phyloP scores from a whole-genome alignment of 1,140 invertebrate genomes.

The Panagrolaimus sp. region DNA sequence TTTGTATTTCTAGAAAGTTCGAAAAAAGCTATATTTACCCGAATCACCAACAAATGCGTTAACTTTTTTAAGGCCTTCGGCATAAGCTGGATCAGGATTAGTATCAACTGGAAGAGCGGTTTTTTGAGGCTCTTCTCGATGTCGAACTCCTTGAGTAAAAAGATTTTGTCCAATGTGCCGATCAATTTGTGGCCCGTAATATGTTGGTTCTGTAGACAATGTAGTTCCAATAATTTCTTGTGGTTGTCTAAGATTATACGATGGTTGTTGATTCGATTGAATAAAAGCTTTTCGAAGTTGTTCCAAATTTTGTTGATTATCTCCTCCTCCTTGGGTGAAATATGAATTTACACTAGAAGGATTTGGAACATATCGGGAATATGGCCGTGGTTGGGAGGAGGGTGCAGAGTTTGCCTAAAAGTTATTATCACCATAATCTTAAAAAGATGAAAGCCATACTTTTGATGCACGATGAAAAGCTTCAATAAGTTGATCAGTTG shows the following conservation, averaged over 20 bases:
- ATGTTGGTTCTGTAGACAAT: background rate
- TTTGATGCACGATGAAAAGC: too few relatives aligned
- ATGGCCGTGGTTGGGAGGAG: too few relatives aligned
- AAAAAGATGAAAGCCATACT: too few relatives aligned
- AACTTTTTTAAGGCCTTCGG: background rate
- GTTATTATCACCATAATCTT: too few relatives aligned
- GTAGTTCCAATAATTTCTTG: constrained; percentile 7
- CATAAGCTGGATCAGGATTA: background rate
- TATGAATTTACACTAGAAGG: too few relatives aligned
- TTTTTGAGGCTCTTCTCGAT: background rate
- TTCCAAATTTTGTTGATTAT: background rate
- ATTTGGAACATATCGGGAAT: too few relatives aligned
- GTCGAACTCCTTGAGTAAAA: background rate
- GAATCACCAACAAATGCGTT: background rate
- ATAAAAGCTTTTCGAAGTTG: background rate
- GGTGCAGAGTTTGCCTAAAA: too few relatives aligned
- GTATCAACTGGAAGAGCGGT: background rate
- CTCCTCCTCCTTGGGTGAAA: background rate
- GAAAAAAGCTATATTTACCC: background rate
- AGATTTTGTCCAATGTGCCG: background rate
- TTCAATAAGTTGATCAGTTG: too few relatives aligned
- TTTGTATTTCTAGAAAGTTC: background rate
- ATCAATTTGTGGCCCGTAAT: constrained; percentile 10
- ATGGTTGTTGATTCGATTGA: too few relatives aligned
- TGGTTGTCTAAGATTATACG: background rate